Evolutionary conservation across 2,113 vertebrate species (phyloP), one percentile per base, ranked within the genome.

Genomic region (Cephalophus harveyi): DNA sequence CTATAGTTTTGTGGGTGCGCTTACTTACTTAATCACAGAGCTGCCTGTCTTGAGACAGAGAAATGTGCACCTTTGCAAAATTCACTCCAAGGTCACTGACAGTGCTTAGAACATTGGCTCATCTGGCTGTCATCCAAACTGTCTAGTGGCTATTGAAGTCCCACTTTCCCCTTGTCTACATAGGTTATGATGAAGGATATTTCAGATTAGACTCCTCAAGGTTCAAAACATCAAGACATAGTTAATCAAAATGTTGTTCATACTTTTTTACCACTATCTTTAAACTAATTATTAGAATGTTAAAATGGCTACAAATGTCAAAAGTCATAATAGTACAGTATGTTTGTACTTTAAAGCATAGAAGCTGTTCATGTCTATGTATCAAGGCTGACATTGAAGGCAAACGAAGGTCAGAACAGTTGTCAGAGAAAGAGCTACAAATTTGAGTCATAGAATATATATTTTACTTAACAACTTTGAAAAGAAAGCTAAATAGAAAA

Each of bases 51-150:
- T 92, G 81, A 87, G 85, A 96, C 33, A 81, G 40, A 98, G n/a
- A 94, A 85, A 97, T 93, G 55, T 92, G 40, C 23, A 85, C 93
- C 74, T 97, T 88, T 87, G 67, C 54, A 97, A 97, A 97, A 85
- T 89, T 96, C 50, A 87, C 59, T 67, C 52, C 90, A 97, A 97
- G 88, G 90, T 96, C 96, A 95, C 57, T 59, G 64, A 76, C 81
- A 86, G 43, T 27, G 40, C 33, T 94, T 67, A 96, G 95, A 96
- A 95, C 71, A 95, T 0, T 95, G 95, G 76, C 91, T 97, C 81
- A 92, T 43, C 76, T 97, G 94, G 96, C 94, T 30, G 23, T 52
- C 67, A 86, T 94, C 96, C 90, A 97, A 96, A 85, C 57, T 78
- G 48, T 52, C 43, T 28, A 76, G n/a, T 23, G 48, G 48, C 76